A percentile compares a stretch with the other conserved stretches of the same genome.
phyloP scores from a whole-genome alignment of 1,140 invertebrate species.

The Platorchestia sp. region DNA sequence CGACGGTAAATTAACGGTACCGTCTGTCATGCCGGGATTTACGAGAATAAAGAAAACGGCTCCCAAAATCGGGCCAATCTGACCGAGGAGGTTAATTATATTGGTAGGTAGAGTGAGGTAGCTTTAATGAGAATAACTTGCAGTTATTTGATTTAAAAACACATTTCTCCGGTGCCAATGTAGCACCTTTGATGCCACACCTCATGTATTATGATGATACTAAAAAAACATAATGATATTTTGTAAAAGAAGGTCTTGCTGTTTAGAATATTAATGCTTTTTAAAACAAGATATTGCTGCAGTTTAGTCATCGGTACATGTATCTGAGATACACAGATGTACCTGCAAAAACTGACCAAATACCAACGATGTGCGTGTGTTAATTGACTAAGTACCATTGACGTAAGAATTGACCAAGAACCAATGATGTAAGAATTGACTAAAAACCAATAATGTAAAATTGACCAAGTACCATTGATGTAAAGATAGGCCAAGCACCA shows the following conservation, averaged over 20 bases:
- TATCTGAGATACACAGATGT: background rate
- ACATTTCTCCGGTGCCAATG: background rate
- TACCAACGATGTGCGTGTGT: background rate
- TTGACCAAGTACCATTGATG: background rate
- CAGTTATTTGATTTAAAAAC: background rate
- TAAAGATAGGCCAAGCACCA: background rate
- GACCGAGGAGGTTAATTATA: background rate
- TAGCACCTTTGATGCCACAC: background rate
- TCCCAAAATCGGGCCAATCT: background rate
- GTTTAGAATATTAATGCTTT: no score
- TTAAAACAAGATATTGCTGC: background rate
- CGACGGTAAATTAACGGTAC: background rate
- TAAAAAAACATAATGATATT: no score
- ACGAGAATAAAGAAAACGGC: background rate
- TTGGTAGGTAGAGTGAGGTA: background rate
- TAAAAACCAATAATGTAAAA: background rate
- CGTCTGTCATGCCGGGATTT: background rate
- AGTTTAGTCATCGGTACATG: background rate
- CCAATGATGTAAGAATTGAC: background rate
- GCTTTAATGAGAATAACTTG: no score
- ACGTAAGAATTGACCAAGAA: background rate
- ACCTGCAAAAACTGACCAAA: no score
- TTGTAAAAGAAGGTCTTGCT: no score
- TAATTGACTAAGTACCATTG: background rate
- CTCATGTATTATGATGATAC: no score